Base-by-base conservation (phyloP, 2,888 invertebrate genomes). In the Keiferia lycopersicella region DNA sequence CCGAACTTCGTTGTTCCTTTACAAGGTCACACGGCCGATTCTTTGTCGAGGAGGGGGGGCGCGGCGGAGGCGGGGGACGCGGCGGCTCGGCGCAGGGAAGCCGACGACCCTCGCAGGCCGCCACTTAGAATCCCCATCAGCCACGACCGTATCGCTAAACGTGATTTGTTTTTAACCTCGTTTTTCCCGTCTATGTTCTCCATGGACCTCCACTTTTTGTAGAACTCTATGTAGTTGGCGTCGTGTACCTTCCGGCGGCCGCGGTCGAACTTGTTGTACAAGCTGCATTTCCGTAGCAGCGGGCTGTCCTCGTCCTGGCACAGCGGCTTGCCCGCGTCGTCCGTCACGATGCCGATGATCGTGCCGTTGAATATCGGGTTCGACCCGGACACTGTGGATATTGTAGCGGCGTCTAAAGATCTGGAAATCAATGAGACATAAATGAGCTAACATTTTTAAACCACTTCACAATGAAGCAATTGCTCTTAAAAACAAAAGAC, bases 121-220 rank as follows among this genome's bases (percentile, higher is more conserved):
- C 63, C 95, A 76, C 94, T 94, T 79, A 97, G 95, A 67, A 96
- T 86, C 73, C 95, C 95, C 56, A 95, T 93, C 75, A 96, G 86
- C 96, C 96, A 96, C 69, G 93, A 93, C 72, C 94, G 93, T 67
- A 96, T 92, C 30, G 95, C 94, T 74, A 94, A 93, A 65, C 94
- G 93, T 62, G 93, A 92, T 78, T 94, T 93, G 80, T 95, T 95
- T 71, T 93, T 90, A 68, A 78, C 72, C 68, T 83, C 82, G 56
- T 74, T 77, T 74, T 88, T 87, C 59, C 71, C 79, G 66, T 85
- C 89, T 45, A 96, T 93, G 69, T 94, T 94, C 85, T 97, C 96
- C 62, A 96, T 89, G 58, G 96, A 96, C 73, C 94, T 94, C 95
- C 96, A 97, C 77, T 95, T 93, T 84, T 96, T 96, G 71, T 93